These are phyloP conservation scores for Zaprionus tsacasi DNA, from an alignment of 1,140 invertebrate species.

Conservation along the genomic window DNA sequence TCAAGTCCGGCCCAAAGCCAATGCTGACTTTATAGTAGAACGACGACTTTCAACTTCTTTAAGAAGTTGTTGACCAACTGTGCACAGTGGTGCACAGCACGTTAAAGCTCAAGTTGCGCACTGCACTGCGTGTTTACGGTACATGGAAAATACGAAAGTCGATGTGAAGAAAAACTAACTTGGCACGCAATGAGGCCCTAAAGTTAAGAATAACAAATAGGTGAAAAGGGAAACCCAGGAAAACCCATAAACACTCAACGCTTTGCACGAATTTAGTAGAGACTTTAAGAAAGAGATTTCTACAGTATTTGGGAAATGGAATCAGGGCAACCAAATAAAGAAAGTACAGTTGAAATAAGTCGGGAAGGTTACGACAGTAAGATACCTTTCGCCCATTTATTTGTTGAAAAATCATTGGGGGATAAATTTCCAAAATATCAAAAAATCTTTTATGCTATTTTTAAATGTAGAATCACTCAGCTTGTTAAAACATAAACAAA, in stretches of 20 bases:
- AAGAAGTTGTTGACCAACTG: constrained; percentile 15
- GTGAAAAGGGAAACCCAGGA: constrained; percentile 23
- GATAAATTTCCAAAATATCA: too few species aligned
- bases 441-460: too few species aligned
- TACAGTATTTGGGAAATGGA: neutral
- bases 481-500: too few species aligned
- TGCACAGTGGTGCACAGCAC: constrained; percentile 22
- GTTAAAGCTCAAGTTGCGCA: constrained; percentile 28
- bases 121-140: constrained; percentile 54
- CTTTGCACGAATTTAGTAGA: constrained; percentile 8
- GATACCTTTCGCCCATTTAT: too few species aligned
- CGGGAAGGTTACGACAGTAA: too few species aligned
- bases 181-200: constrained; percentile 63
- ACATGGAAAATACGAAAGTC: constrained; percentile 6
- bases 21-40: constrained; percentile 31
- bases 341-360: neutral
- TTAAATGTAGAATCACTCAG: too few species aligned
- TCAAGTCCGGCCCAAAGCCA: constrained; percentile 28
- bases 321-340: neutral
- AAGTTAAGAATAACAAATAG: constrained; percentile 69
- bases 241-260: constrained; percentile 17
- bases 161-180: constrained; percentile 3
- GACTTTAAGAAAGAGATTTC: constrained; percentile 4
- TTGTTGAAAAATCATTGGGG: too few species aligned
- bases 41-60: neutral